Conservation (phyloP, 2,113 vertebrate species). For the Phyllostomus discolor region DNA sequence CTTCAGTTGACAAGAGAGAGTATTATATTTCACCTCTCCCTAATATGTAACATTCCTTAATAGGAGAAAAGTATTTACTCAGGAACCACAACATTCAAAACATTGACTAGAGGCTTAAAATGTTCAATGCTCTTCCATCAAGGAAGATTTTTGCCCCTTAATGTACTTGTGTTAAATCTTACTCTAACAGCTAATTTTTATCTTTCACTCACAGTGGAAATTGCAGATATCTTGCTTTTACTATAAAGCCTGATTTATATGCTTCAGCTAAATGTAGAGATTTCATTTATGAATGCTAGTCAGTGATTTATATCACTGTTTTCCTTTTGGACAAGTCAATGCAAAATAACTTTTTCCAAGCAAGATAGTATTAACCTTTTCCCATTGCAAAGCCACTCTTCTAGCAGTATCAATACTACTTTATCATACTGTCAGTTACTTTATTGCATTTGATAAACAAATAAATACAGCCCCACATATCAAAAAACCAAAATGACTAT, state of each 20-base stretch:
- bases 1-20: neutral
- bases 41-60: neutral
- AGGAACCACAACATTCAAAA: constrained; percentile 11
- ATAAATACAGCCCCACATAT: neutral
- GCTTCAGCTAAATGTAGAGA: constrained; percentile 1
- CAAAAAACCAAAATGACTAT: neutral
- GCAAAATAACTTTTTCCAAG: neutral
- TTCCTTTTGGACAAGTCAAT: neutral
- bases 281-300: constrained; percentile 44
- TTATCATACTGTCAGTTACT: neutral
- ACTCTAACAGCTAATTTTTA: constrained; percentile 21
- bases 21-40: neutral
- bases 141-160: neutral
- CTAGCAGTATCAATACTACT: neutral
- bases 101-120: constrained; percentile 44
- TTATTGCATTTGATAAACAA: constrained; percentile 57
- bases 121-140: neutral
- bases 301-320: constrained; percentile 12
- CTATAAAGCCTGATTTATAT: neutral
- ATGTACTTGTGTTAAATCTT: constrained; percentile 4
- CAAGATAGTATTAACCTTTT: constrained; percentile 1
- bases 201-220: neutral
- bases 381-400: neutral
- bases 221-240: neutral
- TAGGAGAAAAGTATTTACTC: neutral